Evolutionary conservation across 2,113 vertebrate genomes (phyloP), one percentile per base, ranked within the genome.

Genomic region (Catagonus wagneri): DNA sequence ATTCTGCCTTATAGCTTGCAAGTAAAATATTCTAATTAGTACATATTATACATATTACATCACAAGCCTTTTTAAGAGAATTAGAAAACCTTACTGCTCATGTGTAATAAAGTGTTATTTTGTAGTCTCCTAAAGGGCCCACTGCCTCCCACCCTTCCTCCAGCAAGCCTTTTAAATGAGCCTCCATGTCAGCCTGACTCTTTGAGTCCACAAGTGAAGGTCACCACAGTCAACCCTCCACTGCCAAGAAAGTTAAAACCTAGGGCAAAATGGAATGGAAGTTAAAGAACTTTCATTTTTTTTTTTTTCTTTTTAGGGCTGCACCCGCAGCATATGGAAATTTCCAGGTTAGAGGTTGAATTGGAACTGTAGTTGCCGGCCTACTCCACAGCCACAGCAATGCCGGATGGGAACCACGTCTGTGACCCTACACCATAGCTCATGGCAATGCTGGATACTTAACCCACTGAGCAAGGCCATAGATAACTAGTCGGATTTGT

Each of bases 11-110:
- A 54, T 74, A 79, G 36, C 52, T 92, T 5, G 54, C 83, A 93
- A 95, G 39, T 94, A 58, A 95, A 89, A 50, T 74, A 83, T 84
- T 89, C 50, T 52, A 75, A 91, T 89, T 83, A 74, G 32, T 32
- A 65, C 74, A 94, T 83, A 12, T 65, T 20, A 52, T 75, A 52
- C 54, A 44, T 44, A 44, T 44, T 44, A 89, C 14, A 63, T 75
- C 10, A 22, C 44, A 54, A 66, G 1, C 9, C 23, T 52, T 60
- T 54, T 6, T 34, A 79, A 50, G 39, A 76, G 29, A 83, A 56
- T 29, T 25, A 90, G 36, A 65, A 92, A 92, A 92, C 44, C n/a
- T 63, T 36, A 66, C 15, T 75, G 27, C n/a, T n/a, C 50, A 16
- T 84, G 32, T 74, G 6, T 71, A 44, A 39, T 32, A 50, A 79